Base-by-base conservation (phyloP, 2,113 vertebrate genomes). In the Syrmaticus mikado region DNA sequence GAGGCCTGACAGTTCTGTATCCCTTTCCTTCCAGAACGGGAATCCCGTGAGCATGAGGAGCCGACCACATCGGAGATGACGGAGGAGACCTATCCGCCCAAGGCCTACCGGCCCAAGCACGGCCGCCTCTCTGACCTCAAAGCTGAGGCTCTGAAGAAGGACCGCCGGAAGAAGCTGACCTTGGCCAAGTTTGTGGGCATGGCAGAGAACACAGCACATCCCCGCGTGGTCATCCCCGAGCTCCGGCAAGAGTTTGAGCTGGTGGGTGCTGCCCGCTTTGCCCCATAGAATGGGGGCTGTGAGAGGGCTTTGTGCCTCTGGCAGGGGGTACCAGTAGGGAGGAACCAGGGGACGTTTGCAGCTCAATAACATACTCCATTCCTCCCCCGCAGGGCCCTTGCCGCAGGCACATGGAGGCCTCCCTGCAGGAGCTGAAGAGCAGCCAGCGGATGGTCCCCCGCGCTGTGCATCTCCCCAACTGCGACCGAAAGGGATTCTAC, bases 401-500 rank as follows among this genome's bases (percentile, higher is more conserved):
- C 98, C 98, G 99, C 92, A 98, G 99, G 94, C 99, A 99, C 94
- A 98, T 99, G 98, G 99, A 99, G 24, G 98, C 98, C 0, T 98
- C 99, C 53, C 98, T 99, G 96, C 99, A 99, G 97, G 98, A 98
- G 83, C 98, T 99, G 96, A 99, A 99, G 95, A 98, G 99, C 82
- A 99, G 98, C 62, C 98, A 98, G 13, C 98, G 98, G 52, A 98
- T 99, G 90, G 98, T 99, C 83, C 98, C 99, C 40, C 98, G 98
- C 0, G 98, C 99, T 0, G 98, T 99, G 89, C 99, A 99, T 87
- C 98, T 99, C 82, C 99, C 99, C 92, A 99, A 99, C 98, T 99
- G 99, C 3, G 99, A 99, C 98, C 98, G 98, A 81, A 99, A 99
- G 93, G 99, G 99, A 45, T 99, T 99, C 98, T 99, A 99, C 98